These are phyloP conservation scores for Noctua janthina DNA, from an alignment of 2,888 invertebrate genomes.

Conservation along the genomic window DNA sequence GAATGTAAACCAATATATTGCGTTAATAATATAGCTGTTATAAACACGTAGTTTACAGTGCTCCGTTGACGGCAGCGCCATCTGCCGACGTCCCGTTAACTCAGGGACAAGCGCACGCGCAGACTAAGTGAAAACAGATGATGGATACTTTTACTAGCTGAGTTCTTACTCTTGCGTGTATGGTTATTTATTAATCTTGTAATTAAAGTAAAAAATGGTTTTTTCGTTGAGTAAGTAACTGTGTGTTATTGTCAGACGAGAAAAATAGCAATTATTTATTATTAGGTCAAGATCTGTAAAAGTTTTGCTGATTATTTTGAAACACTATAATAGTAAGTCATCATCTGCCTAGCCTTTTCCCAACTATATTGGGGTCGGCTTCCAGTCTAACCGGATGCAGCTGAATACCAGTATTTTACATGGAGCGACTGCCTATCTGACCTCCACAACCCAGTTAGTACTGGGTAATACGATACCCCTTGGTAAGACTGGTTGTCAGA, in stretches of 20 bases:
- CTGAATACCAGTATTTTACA: too few species aligned
- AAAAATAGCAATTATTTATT: not conserved
- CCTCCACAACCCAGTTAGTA: too few species aligned
- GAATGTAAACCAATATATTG: constrained; percentile 50
- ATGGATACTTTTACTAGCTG: constrained; percentile 57
- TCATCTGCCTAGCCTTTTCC: too few species aligned
- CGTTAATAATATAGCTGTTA: constrained; percentile 60
- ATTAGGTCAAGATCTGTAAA: constrained; percentile 12
- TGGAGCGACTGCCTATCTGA: too few species aligned
- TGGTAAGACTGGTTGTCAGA: too few species aligned
- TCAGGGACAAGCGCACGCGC: constrained; percentile 67
- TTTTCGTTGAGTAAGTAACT: not conserved
- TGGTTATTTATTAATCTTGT: constrained; percentile 31
- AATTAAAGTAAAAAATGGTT: constrained; percentile 17
- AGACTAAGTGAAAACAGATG: constrained; percentile 56
- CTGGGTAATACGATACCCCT: too few species aligned
- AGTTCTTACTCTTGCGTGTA: constrained; percentile 36
- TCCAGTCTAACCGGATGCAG: too few species aligned
- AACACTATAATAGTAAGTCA: too few species aligned
- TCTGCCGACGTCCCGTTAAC: constrained; percentile 72
- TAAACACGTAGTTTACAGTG: constrained; percentile 60
- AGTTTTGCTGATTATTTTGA: not conserved
- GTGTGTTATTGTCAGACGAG: not conserved
- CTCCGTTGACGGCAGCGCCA: constrained; percentile 49
- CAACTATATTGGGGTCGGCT: too few species aligned